Evolutionary conservation across 2,888 invertebrate genomes (phyloP).

Genomic region (Fragum fragum): DNA sequence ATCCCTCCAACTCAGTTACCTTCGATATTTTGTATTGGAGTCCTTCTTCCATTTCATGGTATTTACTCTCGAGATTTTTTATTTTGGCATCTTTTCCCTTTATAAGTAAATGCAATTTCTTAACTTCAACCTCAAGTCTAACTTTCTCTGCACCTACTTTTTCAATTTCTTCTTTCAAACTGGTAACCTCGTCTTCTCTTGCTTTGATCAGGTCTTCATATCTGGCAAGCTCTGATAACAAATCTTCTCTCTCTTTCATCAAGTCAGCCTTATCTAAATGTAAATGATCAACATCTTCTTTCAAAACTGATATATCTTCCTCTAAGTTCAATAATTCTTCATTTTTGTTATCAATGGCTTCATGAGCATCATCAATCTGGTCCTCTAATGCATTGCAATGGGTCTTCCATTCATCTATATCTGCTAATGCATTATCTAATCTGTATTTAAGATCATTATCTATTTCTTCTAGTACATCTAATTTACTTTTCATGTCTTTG

Average conservation of each 20-base stretch:
- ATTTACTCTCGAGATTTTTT: conserved; percentile 69
- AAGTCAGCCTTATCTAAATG: conserved; percentile 24
- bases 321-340: conserved; percentile 61
- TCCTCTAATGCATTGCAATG: conserved; percentile 61
- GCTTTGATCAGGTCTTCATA: conserved; percentile 46
- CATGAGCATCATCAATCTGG: conserved; percentile 59
- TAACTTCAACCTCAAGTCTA: conserved; percentile 53
- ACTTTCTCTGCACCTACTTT: conserved; percentile 56
- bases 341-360: conserved; percentile 62
- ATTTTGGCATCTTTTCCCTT: conserved; percentile 73
- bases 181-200: conserved; percentile 54
- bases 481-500: conserved; percentile 50
- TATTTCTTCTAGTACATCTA: conserved; percentile 53
- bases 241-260: conserved; percentile 57
- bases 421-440: conserved; percentile 55
- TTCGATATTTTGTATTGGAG: conserved; percentile 46
- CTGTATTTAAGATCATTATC: conserved; percentile 55
- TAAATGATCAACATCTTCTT: conserved; percentile 51
- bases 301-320: conserved; percentile 54
- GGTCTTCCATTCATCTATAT: conserved; percentile 62
- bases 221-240: conserved; percentile 56
- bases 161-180: conserved; percentile 58
- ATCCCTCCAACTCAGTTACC: conserved; percentile 31
- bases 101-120: conserved; percentile 63
- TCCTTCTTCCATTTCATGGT: conserved; percentile 40